Evolutionary conservation across 2,888 invertebrate genomes (phyloP).

Genomic region (Fragum whitleyi): DNA sequence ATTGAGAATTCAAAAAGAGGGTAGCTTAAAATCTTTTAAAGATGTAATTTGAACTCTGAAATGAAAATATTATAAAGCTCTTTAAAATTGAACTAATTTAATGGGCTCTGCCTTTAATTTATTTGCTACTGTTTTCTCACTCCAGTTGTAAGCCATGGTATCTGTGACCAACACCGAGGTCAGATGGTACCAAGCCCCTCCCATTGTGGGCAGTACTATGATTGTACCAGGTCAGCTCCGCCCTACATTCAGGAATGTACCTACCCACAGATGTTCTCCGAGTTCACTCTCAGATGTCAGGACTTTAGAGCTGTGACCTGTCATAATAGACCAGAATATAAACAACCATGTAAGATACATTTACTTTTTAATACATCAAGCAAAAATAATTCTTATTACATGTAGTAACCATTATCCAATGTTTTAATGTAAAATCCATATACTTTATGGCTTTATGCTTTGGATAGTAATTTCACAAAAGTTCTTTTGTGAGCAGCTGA

Average conservation of each 20-base stretch:
- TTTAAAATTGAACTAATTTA: no score
- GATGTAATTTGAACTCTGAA: no score
- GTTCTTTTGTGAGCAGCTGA: no score
- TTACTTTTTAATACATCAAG: no score
- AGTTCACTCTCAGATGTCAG: constrained; percentile 57
- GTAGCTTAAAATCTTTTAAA: no score
- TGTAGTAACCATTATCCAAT: neutral
- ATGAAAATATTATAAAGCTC: no score
- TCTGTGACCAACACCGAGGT: constrained; percentile 45
- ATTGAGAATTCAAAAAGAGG: no score
- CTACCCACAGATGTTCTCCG: constrained; percentile 66
- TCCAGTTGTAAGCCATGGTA: constrained; percentile 24
- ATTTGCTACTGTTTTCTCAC: neutral
- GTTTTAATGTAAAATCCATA: neutral
- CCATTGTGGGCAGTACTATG: constrained; percentile 72
- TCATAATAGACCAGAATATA: constrained; percentile 57
- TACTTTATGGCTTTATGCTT: no score
- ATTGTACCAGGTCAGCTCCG: constrained; percentile 55
- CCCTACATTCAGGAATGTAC: constrained; percentile 64
- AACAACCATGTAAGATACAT: constrained; percentile 65
- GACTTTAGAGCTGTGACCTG: constrained; percentile 62
- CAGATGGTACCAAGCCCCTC: constrained; percentile 58
- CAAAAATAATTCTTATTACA: neutral
- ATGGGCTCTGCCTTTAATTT: no score
- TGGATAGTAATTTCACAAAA: no score